Evolutionary conservation across 2,113 vertebrate species (phyloP).

Genomic region (Struthidea cinerea): DNA sequence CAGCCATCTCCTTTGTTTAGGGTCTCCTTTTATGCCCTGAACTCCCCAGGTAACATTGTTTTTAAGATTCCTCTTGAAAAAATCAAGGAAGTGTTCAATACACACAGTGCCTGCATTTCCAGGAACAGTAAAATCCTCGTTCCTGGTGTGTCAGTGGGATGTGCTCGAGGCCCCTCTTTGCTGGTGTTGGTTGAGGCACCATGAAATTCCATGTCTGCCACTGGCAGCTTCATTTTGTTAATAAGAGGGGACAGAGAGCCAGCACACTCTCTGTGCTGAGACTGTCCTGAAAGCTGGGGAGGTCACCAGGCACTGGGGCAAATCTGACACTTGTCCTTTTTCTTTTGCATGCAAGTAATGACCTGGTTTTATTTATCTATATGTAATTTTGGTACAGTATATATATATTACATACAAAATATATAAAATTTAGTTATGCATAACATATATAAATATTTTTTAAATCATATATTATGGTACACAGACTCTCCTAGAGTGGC

Average conservation of each 20-base stretch:
- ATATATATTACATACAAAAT: no score
- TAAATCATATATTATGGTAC: accelerated
- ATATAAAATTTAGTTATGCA: no score
- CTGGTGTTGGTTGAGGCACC: neutral
- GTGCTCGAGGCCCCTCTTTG: neutral
- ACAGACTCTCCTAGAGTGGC: neutral
- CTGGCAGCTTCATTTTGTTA: neutral
- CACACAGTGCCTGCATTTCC: neutral
- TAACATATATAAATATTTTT: accelerated
- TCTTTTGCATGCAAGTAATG: neutral
- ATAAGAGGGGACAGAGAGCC: neutral
- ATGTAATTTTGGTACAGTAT: neutral
- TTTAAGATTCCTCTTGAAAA: neutral
- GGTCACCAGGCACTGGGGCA: neutral
- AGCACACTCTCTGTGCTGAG: neutral
- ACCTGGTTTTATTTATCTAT: neutral
- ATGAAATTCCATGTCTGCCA: neutral
- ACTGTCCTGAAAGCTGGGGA: neutral
- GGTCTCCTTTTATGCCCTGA: neutral
- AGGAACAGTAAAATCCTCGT: neutral
- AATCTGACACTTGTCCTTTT: neutral
- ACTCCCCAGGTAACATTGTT: neutral
- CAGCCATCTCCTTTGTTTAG: neutral
- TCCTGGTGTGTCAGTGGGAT: neutral
- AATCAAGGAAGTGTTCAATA: neutral